Base-by-base conservation (phyloP, 2,888 invertebrate species). In the Salticus scenicus region DNA sequence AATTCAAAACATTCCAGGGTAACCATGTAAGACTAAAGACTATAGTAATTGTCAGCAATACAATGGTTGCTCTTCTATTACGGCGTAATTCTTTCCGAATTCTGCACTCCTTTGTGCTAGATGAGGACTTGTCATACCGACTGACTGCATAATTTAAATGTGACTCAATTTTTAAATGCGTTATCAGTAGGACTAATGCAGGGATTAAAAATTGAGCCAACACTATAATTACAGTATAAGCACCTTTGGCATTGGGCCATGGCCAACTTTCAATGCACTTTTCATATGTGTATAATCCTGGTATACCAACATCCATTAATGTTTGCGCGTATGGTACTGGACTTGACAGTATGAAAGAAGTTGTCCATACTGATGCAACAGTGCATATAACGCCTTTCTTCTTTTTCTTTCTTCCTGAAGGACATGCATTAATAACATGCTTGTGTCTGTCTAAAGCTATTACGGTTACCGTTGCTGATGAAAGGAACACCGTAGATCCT, bases 1-100 rank as follows among this genome's bases (percentile, higher is more conserved):
- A 90, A 89, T 93, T 93, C 90, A 93, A 92, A 42, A 93, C 90
- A 88, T 93, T 93, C 88, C 93, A 90, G 0, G 93, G 93, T 71
- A 93, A 90, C 93, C 93, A 94, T 83, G 92, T 92, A 51, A 92
- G 89, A 5, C 92, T 92, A 89, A 93, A 93, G 20, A 93, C 92
- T 17, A 92, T 90, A 0, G 92, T 93, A 47, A 93, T 92, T 88
- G 91, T 91, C 1, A 92, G 90, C 28, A 94, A 90, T 27, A 93
- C 90, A 14, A 92, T 89, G 84, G 91, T 90, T 71, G 92, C 92
- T 74, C 90, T 81, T 17, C 90, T 87, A 88, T 91, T 90, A 89
- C 91, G 37, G 0, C 41, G 66, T 20, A 86, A 30, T 71, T 86
- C 87, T n/a, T 78, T 85, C 24, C 66, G 28, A 10, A 87, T 42